These are phyloP conservation scores for Otocyon megalotis DNA, from an alignment of 2,113 vertebrate genomes.

Conservation along the genomic window DNA sequence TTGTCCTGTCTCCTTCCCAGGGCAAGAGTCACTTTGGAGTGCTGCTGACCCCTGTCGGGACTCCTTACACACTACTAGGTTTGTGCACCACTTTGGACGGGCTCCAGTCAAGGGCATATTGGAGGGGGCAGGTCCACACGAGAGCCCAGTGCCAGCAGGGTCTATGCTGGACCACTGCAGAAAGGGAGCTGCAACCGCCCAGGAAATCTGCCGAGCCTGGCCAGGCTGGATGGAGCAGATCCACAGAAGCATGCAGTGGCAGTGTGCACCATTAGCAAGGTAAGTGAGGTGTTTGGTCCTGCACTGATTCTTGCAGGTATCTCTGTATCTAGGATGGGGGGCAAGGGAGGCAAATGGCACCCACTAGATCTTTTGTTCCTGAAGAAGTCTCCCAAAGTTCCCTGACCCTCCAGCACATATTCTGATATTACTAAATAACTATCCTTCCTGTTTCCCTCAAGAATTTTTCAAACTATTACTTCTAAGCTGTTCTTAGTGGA, in stretches of 20 bases:
- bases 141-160: not conserved
- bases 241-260: not conserved
- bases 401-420: not conserved
- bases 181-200: not conserved
- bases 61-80: not conserved
- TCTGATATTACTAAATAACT: not conserved
- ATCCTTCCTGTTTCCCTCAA: not conserved
- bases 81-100: not conserved
- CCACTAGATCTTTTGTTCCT: not conserved
- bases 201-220: not conserved
- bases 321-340: not conserved
- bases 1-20: not conserved
- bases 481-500: not conserved
- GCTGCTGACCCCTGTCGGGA: not conserved
- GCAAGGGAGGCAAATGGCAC: not conserved
- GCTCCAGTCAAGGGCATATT: not conserved
- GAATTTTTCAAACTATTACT: not conserved
- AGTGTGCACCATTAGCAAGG: not conserved
- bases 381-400: not conserved
- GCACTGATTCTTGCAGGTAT: not conserved
- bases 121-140: not conserved
- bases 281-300: not conserved
- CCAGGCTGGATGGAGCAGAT: not conserved
- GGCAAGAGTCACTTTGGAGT: not conserved
- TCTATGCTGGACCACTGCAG: not conserved